Conservation (phyloP, 2,888 invertebrate genomes). For the Hypercompe scribonia region DNA sequence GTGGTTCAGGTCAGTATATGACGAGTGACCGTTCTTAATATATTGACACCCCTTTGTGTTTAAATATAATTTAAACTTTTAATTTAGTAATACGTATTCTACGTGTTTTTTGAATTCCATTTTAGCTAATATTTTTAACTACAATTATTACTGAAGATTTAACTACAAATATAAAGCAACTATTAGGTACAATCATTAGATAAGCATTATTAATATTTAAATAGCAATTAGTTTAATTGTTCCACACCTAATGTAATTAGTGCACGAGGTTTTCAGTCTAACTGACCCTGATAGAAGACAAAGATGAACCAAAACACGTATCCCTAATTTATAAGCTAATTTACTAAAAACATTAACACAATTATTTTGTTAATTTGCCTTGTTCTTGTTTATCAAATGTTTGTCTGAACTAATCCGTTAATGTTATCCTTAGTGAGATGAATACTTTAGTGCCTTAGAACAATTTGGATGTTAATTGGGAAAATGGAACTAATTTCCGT, state of each 20-base stretch:
- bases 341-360: conserved; percentile 41
- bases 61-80: too few species aligned
- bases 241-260: conserved; percentile 14
- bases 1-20: too few species aligned
- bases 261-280: conserved; percentile 23
- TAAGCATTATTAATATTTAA: background rate
- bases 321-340: conserved; percentile 38
- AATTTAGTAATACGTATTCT: background rate
- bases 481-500: background rate
- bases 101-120: background rate
- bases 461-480: conserved; percentile 26
- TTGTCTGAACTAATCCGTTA: conserved; percentile 47
- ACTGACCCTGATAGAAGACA: conserved; percentile 38
- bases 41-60: too few species aligned
- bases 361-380: conserved; percentile 32
- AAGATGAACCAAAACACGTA: conserved; percentile 33
- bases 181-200: background rate
- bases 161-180: background rate
- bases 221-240: background rate
- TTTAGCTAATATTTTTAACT: background rate
- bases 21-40: too few species aligned
- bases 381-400: conserved; percentile 30
- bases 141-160: background rate
- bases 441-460: conserved; percentile 50
- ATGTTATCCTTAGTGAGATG: conserved; percentile 53